These are phyloP conservation scores for Drosophila yooni DNA, from an alignment of 2,888 invertebrate species.

Conservation along the genomic window DNA sequence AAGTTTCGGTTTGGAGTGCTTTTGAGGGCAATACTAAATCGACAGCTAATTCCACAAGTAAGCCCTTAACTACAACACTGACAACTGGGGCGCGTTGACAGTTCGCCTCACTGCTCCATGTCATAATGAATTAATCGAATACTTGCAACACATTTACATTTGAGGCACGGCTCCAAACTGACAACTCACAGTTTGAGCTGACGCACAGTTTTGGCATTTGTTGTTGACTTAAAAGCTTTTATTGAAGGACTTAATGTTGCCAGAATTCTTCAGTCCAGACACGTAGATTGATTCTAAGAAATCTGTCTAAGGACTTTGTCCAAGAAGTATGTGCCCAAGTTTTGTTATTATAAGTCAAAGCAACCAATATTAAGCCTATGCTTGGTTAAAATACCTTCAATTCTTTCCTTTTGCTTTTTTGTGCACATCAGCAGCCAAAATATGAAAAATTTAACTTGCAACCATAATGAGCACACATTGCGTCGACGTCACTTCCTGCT, in stretches of 20 bases:
- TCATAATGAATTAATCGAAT: slow-evolving; percentile 75
- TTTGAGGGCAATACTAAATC: slow-evolving; percentile 61
- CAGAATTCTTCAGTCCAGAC: not conserved
- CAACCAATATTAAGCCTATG: not conserved
- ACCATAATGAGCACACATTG: slow-evolving; percentile 14
- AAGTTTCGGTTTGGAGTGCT: slow-evolving; percentile 48
- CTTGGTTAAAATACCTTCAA: not conserved
- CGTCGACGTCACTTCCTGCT: not conserved
- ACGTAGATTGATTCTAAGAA: slow-evolving; percentile 3
- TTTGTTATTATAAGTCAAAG: not conserved
- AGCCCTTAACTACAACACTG: slow-evolving; percentile 79
- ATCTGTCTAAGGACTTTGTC: not conserved
- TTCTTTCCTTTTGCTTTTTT: not conserved
- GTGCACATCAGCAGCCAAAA: not conserved
- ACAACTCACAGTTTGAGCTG: slow-evolving; percentile 34
- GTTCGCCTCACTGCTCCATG: slow-evolving; percentile 10
- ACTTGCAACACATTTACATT: slow-evolving; percentile 57
- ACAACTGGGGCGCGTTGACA: slow-evolving; percentile 59
- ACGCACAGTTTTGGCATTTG: not conserved
- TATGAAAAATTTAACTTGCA: slow-evolving; percentile 2
- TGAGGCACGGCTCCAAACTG: slow-evolving; percentile 26
- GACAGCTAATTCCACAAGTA: slow-evolving; percentile 75
- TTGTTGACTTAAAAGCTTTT: slow-evolving; percentile 18
- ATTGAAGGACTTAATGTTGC: not conserved
- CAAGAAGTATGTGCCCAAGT: not conserved